These are phyloP conservation scores for Parnassius smintheus DNA, from an alignment of 2,888 invertebrate species.

Conservation along the genomic window DNA sequence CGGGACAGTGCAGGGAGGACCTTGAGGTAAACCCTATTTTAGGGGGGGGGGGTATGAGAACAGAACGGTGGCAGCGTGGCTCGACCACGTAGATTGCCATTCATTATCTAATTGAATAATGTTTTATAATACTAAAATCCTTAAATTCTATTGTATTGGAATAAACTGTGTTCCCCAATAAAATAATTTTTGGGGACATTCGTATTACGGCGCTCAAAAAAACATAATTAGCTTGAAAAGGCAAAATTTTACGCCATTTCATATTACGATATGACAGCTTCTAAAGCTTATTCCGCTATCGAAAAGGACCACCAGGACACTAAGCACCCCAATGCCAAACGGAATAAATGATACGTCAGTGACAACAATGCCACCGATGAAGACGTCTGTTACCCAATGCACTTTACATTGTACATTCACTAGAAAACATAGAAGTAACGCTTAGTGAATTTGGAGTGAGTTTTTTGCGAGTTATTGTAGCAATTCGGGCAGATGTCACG, in stretches of 20 bases:
- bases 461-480: slow-evolving; percentile 79
- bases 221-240: slow-evolving; percentile 43
- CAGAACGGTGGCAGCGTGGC: too few relatives aligned
- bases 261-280: slow-evolving; percentile 65
- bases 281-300: slow-evolving; percentile 37
- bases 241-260: slow-evolving; percentile 55
- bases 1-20: too few relatives aligned
- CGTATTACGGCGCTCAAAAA: slow-evolving; percentile 25
- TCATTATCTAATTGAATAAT: too few relatives aligned
- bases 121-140: not conserved
- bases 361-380: slow-evolving; percentile 67
- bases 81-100: too few relatives aligned
- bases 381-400: slow-evolving; percentile 54
- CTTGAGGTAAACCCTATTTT: too few relatives aligned
- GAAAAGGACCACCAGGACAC: slow-evolving; percentile 59
- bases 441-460: slow-evolving; percentile 68
- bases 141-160: slow-evolving; percentile 1
- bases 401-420: slow-evolving; percentile 57
- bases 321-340: slow-evolving; percentile 47
- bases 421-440: slow-evolving; percentile 60
- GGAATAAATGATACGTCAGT: slow-evolving; percentile 71
- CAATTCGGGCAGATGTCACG: slow-evolving; percentile 79
- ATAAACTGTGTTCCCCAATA: slow-evolving; percentile 8
- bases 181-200: slow-evolving; percentile 5
- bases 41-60: too few relatives aligned